These are phyloP conservation scores for Norana najaformis DNA, from an alignment of 2,888 invertebrate species.

Conservation along the genomic window DNA sequence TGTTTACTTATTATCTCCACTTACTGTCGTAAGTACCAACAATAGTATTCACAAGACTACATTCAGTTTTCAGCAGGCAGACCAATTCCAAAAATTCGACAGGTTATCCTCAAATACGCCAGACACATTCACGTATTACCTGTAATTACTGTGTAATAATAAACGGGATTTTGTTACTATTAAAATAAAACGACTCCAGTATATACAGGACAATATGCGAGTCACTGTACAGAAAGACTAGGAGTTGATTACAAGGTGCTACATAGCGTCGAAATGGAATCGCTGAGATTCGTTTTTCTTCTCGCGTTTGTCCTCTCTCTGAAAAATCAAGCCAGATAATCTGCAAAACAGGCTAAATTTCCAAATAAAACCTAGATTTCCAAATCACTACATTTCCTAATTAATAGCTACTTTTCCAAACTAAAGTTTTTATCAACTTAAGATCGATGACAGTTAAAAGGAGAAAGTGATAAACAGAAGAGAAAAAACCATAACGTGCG, in stretches of 20 bases:
- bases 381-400: too few species aligned
- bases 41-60: too few species aligned
- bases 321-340: slow-evolving; percentile 35
- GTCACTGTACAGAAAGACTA: background rate
- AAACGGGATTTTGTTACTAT: background rate
- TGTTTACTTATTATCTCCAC: background rate
- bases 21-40: too few species aligned
- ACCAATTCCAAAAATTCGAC: background rate
- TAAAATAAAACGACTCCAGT: background rate
- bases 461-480: too few species aligned
- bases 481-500: too few species aligned
- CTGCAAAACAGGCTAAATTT: background rate
- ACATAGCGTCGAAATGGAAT: slow-evolving; percentile 87
- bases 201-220: background rate
- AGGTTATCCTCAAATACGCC: background rate
- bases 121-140: background rate
- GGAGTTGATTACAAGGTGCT: slow-evolving; percentile 35
- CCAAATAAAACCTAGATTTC: too few species aligned
- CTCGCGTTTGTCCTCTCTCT: slow-evolving; percentile 76
- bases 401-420: too few species aligned
- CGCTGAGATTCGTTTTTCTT: slow-evolving; percentile 78
- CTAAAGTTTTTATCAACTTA: too few species aligned
- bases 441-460: too few species aligned
- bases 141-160: background rate
- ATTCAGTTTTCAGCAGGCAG: too few species aligned